Evolutionary conservation across 2,113 vertebrate genomes (phyloP), one percentile per base, ranked within the genome.

Genomic region (Sphaerodactylus townsendi): DNA sequence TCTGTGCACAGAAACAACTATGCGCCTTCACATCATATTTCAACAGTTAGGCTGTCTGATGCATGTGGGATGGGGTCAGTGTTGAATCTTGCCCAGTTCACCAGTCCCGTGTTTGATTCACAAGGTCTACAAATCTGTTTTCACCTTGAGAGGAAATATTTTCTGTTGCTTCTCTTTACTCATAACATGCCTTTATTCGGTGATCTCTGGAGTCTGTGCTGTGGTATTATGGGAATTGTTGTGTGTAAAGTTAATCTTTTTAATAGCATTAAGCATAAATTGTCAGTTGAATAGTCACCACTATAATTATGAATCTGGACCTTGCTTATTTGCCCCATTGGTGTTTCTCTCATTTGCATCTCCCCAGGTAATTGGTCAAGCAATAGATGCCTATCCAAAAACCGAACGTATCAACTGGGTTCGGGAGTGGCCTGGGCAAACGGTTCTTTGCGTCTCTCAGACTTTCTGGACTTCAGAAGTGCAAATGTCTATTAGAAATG

Each of bases 391-490:
- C 2, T 98, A 98, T 87, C 94, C 95, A 25, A 93, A 93, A 65
- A 86, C 93, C 80, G 4, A 85, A 69, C 95, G 97, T 77, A 96
- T 97, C 82, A 83, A 96, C 4, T 98, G 97, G 97, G 97, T 99
- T 76, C 93, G 96, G 72, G 96, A 96, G 3, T 98, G 98, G 97
- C 98, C 98, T 1, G 98, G 98, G 50, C 98, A 99, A 92, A 96
- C 97, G 4, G 97, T 98, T 66, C 95, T 99, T 77, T 99, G 98
- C 84, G 98, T 98, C 65, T 98, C 98, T 7, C 98, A 99, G 68
- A 95, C 94, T 59, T 98, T 96, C 88, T 99, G 98, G 97, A 99
- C 98, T 1, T 88, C 83, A 65, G 91, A 97, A 85, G 97, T 98
- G 56, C 96, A 99, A 75, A 70, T 90, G 41, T 95, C 97, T 86